phyloP scores from a whole-genome alignment of 1,140 invertebrate species.

The Scylla paramamosain region DNA sequence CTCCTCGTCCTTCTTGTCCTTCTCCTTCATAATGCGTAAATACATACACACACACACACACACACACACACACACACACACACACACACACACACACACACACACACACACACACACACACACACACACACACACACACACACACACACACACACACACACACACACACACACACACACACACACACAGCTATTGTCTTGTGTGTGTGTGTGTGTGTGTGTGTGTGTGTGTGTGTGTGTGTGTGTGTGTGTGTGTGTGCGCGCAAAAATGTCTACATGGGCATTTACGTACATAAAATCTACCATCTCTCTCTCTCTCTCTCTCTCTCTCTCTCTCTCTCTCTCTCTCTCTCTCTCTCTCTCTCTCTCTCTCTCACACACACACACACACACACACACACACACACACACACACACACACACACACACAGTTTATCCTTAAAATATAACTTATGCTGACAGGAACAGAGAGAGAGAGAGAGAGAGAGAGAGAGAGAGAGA shows the following conservation, averaged over 20 bases:
- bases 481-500: not conserved
- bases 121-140: not conserved
- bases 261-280: not conserved
- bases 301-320: not conserved
- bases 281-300: not conserved
- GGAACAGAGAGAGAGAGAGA: not conserved
- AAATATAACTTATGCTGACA: not conserved
- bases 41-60: not conserved
- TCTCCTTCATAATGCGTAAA: not conserved
- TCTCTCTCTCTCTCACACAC: not conserved
- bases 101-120: not conserved
- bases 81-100: not conserved
- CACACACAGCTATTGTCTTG: not conserved
- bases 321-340: not conserved
- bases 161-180: not conserved
- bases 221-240: not conserved
- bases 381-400: not conserved
- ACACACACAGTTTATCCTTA: not conserved
- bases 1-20: not conserved
- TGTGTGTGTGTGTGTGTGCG: constrained; percentile 7
- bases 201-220: constrained; percentile 15
- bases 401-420: not conserved
- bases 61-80: not conserved
- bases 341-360: not conserved
- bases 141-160: not conserved